Evolutionary conservation across 1,140 invertebrate genomes (phyloP), one percentile per base, ranked within the genome.

Genomic region (Cyphomyrmex costatus): DNA sequence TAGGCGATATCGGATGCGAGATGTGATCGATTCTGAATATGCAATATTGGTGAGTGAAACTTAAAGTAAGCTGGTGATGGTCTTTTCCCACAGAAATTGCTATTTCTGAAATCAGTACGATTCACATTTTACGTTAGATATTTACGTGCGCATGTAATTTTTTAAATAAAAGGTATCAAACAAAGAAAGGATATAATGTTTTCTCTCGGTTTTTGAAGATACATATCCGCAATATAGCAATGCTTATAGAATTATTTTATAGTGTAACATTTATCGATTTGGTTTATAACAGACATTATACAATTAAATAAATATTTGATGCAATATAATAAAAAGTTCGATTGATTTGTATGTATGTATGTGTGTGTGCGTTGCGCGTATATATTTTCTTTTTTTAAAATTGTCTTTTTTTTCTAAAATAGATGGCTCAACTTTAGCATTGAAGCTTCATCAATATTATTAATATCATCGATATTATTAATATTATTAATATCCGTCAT

Each of bases 41-140:
- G 6, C n/a, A 42, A 42, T 42, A 42, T 42, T 42, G 36, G 36
- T 68, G 66, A 68, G 66, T 68, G 27, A 24, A 68, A 68, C 27
- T 68, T 49, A 68, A 1, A 12, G 3, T 66, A 68, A 42, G 36
- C 6, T n/a, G 30, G 19, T 65, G 63, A 36, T 33, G n/a, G 3
- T 36, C 4, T 65, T 36, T 65, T 30, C n/a, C 10, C 1, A 12
- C 4, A 42, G 36, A 49, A 68, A 68, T 66, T 21, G 63, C 19
- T 66, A 49, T 68, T 68, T 68, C 33, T 65, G 66, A 68, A 68
- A 49, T 68, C 42, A 49, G 21, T 68, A 6, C 6, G 14, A 68
- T 49, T 24, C 21, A 33, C 12, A 46, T 46, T 68, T 49, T 6
- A n/a, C 2, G 10, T 68, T 68, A 68, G 14, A 68, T 68, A 49